Evolutionary conservation across 2,113 vertebrate genomes (phyloP).

Genomic region (Elephas maximus): DNA sequence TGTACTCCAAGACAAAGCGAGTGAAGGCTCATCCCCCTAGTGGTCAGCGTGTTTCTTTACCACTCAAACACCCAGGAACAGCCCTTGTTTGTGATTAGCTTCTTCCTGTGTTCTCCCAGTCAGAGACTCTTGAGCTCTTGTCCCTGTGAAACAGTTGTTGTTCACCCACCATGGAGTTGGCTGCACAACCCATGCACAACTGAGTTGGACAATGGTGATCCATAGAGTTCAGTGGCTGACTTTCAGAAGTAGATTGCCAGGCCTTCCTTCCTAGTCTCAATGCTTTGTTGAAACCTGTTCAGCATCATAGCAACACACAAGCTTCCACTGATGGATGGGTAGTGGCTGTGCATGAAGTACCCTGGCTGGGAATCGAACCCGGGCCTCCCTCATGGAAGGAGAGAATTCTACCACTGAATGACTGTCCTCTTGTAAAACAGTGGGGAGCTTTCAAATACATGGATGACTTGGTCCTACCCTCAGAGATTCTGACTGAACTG

Average conservation of each 20-base stretch:
- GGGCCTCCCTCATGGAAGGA: neutral
- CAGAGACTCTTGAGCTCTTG: neutral
- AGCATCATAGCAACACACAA: neutral
- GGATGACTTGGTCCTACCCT: neutral
- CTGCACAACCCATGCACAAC: neutral
- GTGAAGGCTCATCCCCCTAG: neutral
- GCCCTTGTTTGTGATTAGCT: neutral
- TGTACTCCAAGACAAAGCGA: no score
- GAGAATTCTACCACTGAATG: neutral
- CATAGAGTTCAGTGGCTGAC: neutral
- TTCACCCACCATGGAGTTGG: neutral
- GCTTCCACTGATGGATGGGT: neutral
- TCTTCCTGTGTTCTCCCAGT: neutral
- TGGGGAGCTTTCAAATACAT: neutral
- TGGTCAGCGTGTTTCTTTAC: neutral
- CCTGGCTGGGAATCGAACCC: neutral
- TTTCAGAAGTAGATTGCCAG: neutral
- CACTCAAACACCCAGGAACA: neutral
- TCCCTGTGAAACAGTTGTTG: neutral
- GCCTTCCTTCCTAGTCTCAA: neutral
- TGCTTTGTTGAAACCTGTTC: neutral
- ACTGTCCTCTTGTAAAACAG: neutral
- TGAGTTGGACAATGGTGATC: neutral
- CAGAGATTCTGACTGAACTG: neutral
- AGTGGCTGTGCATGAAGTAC: neutral